phyloP scores from a whole-genome alignment of 2,888 invertebrate species.

The Oscheius onirici region DNA sequence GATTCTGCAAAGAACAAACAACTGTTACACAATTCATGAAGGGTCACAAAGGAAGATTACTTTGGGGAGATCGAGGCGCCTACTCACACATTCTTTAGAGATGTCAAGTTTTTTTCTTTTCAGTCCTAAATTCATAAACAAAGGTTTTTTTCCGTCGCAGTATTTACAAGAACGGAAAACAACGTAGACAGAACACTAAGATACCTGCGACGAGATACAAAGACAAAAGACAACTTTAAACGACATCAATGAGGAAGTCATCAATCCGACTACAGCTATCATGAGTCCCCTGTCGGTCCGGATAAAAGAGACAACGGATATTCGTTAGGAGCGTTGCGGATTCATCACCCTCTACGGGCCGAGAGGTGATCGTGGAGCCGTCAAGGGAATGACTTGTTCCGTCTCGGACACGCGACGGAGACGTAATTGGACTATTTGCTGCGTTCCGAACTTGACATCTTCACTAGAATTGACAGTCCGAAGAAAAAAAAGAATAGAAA shows the following conservation, averaged over 20 bases:
- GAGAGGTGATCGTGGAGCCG: conserved; percentile 24
- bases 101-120: neutral
- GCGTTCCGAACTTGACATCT: neutral
- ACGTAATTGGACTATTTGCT: conserved; percentile 26
- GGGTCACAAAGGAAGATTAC: conserved; percentile 4
- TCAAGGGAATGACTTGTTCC: conserved; percentile 28
- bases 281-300: conserved; percentile 18
- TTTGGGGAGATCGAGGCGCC: conserved; percentile 14
- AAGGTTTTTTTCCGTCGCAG: too few relatives aligned
- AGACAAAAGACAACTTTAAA: too few relatives aligned
- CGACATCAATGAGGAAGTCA: neutral
- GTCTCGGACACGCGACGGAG: conserved; percentile 15
- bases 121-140: too few relatives aligned
- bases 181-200: too few relatives aligned
- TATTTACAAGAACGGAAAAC: too few relatives aligned
- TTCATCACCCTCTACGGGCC: conserved; percentile 22
- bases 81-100: conserved; percentile 5
- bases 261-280: neutral
- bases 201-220: too few relatives aligned
- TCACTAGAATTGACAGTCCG: neutral
- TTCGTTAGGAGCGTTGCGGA: conserved; percentile 20
- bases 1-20: neutral
- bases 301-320: conserved; percentile 25
- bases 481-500: neutral
- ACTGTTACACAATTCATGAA: conserved; percentile 5